These are phyloP conservation scores for Microplitis manilae DNA, from an alignment of 2,888 invertebrate species.

Conservation along the genomic window DNA sequence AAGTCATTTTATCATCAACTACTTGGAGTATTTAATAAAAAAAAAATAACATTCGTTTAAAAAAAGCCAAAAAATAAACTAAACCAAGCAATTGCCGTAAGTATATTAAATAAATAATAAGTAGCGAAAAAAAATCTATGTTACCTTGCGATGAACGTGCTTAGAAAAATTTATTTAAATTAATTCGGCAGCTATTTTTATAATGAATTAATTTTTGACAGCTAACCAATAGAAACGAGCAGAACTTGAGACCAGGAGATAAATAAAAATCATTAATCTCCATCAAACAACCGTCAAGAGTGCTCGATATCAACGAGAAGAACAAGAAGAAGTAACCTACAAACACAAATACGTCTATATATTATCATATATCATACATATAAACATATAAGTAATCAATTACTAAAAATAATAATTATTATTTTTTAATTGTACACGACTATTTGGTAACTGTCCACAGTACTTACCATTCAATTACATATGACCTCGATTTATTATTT, in stretches of 20 bases:
- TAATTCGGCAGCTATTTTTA: conserved; percentile 46
- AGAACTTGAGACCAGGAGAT: not conserved
- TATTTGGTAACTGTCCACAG: no score
- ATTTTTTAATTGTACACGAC: not conserved
- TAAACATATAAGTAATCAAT: not conserved
- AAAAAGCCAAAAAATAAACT: no score
- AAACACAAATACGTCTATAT: conserved; percentile 16
- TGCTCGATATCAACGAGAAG: not conserved
- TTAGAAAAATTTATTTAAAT: not conserved
- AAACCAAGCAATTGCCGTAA: not conserved
- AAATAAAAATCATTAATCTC: conserved; percentile 9
- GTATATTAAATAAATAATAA: not conserved
- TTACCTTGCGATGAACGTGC: not conserved
- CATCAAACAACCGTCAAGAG: conserved; percentile 11
- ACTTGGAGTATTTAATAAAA: no score
- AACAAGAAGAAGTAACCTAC: conserved; percentile 21
- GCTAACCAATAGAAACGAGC: not conserved
- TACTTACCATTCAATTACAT: not conserved
- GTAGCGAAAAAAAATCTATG: not conserved
- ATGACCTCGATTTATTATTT: not conserved
- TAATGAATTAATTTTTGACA: conserved; percentile 45
- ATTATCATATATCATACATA: not conserved
- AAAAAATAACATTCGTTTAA: no score
- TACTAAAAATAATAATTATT: not conserved
- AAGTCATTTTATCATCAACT: no score